These are phyloP conservation scores for Catalaphyllia jardinei DNA, from an alignment of 64 coral and sea anemone species.

Conservation along the genomic window DNA sequence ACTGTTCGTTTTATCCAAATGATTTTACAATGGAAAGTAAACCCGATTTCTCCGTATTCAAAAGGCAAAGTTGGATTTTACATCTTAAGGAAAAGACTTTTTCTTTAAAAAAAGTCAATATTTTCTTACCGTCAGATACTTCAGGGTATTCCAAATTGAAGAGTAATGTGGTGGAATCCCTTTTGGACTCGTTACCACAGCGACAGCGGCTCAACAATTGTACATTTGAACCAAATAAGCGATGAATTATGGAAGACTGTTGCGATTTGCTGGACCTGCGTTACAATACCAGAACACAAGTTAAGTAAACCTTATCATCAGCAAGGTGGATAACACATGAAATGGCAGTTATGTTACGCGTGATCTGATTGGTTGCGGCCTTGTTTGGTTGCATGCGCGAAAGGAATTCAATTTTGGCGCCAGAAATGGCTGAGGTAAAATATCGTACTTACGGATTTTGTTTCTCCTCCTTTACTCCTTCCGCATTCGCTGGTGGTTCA, in stretches of 20 bases:
- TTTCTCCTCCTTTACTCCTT: not conserved
- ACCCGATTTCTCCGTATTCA: no score
- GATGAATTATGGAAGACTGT: slow-evolving; percentile 72
- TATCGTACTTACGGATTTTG: slow-evolving; percentile 29
- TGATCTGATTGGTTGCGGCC: no score
- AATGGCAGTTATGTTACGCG: no score
- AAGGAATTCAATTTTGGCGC: no score
- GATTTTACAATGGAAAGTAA: no score
- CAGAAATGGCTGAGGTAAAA: no score
- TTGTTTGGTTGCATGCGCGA: no score
- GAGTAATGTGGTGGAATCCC: slow-evolving; percentile 71
- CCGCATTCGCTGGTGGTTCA: slow-evolving; percentile 9
- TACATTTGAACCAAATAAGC: slow-evolving; percentile 86
- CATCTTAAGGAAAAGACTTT: no score
- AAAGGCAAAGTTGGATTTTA: no score
- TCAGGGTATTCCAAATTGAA: slow-evolving; percentile 88
- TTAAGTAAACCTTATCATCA: not conserved
- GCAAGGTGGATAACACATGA: not conserved
- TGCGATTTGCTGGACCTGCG: slow-evolving; percentile 16
- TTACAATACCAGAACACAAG: not conserved
- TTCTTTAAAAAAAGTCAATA: not conserved
- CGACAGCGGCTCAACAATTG: slow-evolving; percentile 80
- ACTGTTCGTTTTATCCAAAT: no score
- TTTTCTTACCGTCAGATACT: not conserved
- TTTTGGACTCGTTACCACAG: slow-evolving; percentile 76